Evolutionary conservation across 2,888 invertebrate genomes (phyloP).

Genomic region (Lucinisca nassula): DNA sequence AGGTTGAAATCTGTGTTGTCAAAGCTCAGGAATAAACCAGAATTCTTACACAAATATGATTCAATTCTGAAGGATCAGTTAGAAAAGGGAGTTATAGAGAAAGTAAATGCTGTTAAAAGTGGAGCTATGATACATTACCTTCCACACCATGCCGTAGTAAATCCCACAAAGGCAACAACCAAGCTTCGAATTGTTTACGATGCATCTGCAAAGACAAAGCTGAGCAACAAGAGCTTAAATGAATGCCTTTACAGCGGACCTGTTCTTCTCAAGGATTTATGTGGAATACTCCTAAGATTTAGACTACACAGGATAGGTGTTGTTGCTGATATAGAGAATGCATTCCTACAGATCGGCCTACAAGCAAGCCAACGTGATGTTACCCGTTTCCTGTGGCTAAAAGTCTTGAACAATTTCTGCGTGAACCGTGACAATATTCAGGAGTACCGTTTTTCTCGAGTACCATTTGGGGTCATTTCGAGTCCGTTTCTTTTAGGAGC

Average conservation of each 20-base stretch:
- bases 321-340: constrained; percentile 26
- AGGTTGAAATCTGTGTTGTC: constrained; percentile 26
- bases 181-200: constrained; percentile 21
- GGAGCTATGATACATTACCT: constrained; percentile 33
- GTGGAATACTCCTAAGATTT: constrained; percentile 36
- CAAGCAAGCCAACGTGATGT: constrained; percentile 2
- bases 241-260: constrained; percentile 48
- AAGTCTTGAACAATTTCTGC: neutral
- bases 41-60: constrained; percentile 22
- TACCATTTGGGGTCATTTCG: constrained; percentile 34
- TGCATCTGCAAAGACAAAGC: constrained; percentile 23
- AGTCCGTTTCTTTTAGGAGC: constrained; percentile 40
- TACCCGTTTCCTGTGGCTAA: constrained; percentile 27
- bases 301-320: neutral
- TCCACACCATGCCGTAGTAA: constrained; percentile 40
- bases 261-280: constrained; percentile 28
- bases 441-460: constrained; percentile 27
- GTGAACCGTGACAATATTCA: neutral
- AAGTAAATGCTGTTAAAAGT: neutral
- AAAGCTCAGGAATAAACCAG: constrained; percentile 24
- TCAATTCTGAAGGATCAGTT: constrained; percentile 27
- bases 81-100: constrained; percentile 42
- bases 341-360: constrained; percentile 22
- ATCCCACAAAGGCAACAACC: constrained; percentile 18
- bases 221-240: constrained; percentile 29